phyloP scores from a whole-genome alignment of 2,113 vertebrate species.

The Dasypus novemcinctus region DNA sequence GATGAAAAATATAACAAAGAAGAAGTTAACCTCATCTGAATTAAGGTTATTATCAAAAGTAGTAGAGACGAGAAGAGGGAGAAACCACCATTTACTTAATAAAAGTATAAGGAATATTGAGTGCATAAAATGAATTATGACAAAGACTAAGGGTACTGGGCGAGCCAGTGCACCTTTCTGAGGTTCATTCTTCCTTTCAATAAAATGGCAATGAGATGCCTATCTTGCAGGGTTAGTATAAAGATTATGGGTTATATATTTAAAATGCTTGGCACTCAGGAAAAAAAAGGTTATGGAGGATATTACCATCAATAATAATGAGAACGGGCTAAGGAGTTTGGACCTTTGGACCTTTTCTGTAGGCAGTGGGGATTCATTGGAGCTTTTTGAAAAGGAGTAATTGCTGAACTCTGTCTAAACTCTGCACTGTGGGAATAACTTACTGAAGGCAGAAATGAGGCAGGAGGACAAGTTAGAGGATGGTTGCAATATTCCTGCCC shows the following conservation, averaged over 20 bases:
- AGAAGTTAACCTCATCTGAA: neutral
- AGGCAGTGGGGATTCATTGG: neutral
- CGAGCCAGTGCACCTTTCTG: neutral
- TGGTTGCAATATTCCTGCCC: neutral
- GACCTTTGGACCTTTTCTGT: neutral
- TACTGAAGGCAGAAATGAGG: neutral
- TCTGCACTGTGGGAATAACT: neutral
- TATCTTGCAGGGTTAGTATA: neutral
- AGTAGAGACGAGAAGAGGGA: neutral
- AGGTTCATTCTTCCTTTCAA: neutral
- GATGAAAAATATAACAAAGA: slow-evolving; percentile 22
- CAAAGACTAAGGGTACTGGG: neutral
- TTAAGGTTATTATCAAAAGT: neutral
- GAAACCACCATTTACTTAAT: neutral
- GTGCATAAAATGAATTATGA: neutral
- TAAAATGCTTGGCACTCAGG: neutral
- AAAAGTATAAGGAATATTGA: neutral
- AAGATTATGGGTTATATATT: neutral
- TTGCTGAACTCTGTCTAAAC: neutral
- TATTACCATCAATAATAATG: neutral
- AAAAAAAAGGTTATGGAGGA: neutral
- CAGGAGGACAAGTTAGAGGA: neutral
- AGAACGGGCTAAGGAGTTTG: neutral
- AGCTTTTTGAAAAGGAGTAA: neutral
- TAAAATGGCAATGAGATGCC: neutral